phyloP scores from a whole-genome alignment of 2,113 vertebrate species.

The Opisthocomus hoazin region DNA sequence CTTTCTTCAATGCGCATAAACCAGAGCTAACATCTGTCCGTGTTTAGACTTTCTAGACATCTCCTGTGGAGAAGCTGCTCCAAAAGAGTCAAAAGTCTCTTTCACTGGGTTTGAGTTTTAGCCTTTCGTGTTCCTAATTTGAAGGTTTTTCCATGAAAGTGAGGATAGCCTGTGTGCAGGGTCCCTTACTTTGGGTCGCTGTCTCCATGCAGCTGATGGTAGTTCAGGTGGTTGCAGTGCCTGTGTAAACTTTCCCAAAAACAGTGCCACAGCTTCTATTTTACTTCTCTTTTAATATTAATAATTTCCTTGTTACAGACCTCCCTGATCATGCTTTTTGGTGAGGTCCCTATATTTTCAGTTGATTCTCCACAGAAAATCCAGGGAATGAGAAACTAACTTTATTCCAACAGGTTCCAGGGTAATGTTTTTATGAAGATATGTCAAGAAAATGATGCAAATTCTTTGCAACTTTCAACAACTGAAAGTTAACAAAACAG shows the following conservation, averaged over 20 bases:
- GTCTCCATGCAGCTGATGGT: fast-evolving
- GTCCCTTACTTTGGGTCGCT: background rate
- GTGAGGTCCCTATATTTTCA: background rate
- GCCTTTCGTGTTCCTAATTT: fast-evolving
- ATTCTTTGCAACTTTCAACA: background rate
- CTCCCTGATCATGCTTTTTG: background rate
- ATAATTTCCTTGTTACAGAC: background rate
- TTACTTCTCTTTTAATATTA: background rate
- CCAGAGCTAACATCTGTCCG: background rate
- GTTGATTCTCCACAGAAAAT: background rate
- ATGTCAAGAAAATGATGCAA: background rate
- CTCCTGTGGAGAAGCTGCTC: background rate
- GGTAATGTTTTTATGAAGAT: background rate
- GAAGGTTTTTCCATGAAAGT: background rate
- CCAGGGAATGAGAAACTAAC: background rate
- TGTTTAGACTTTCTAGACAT: background rate
- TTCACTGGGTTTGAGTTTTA: background rate
- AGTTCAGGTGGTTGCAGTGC: background rate
- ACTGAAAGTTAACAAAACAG: background rate
- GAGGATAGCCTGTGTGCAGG: fast-evolving
- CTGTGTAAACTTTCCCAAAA: fast-evolving
- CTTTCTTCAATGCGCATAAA: background rate
- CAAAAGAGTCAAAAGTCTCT: background rate
- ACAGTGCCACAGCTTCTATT: background rate
- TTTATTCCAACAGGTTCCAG: background rate